phyloP scores from a whole-genome alignment of 2,113 vertebrate species.

The Corythornis cristatus region DNA sequence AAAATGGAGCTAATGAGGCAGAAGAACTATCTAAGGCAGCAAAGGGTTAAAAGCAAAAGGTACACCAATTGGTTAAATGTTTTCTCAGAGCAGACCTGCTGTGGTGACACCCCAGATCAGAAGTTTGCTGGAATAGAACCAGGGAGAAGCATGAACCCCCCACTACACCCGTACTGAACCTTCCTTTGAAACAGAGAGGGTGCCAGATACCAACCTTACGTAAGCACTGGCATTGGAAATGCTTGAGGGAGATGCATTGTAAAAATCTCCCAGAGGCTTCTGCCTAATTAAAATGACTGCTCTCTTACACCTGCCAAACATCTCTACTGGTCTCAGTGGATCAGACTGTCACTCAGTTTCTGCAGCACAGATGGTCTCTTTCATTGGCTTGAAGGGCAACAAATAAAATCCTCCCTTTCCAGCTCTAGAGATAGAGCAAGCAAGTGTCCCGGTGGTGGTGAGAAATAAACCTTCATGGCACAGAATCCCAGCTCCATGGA shows the following conservation, averaged over 20 bases:
- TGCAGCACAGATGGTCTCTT: background rate
- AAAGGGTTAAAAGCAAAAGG: background rate
- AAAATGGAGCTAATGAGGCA: background rate
- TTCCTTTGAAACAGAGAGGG: background rate
- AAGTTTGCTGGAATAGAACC: background rate
- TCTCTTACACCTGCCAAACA: slow-evolving; percentile 4
- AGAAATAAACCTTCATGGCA: background rate
- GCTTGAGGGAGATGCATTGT: background rate
- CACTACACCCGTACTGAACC: background rate
- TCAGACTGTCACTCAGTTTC: background rate
- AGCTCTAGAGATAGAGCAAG: background rate
- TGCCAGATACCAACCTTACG: background rate
- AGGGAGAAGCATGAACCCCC: background rate
- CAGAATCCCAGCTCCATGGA: background rate
- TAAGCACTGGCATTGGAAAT: background rate
- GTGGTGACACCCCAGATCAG: background rate
- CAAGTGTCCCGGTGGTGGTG: background rate
- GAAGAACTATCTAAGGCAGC: background rate
- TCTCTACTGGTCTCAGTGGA: background rate
- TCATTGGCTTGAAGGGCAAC: background rate
- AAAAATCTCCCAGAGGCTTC: background rate
- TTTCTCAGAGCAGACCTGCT: background rate
- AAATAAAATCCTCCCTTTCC: background rate
- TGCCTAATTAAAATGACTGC: slow-evolving; percentile 13
- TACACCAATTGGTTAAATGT: background rate